These are phyloP conservation scores for Pocillopora grandis DNA, from an alignment of 92 coral and sea anemone genomes.

Conservation along the genomic window DNA sequence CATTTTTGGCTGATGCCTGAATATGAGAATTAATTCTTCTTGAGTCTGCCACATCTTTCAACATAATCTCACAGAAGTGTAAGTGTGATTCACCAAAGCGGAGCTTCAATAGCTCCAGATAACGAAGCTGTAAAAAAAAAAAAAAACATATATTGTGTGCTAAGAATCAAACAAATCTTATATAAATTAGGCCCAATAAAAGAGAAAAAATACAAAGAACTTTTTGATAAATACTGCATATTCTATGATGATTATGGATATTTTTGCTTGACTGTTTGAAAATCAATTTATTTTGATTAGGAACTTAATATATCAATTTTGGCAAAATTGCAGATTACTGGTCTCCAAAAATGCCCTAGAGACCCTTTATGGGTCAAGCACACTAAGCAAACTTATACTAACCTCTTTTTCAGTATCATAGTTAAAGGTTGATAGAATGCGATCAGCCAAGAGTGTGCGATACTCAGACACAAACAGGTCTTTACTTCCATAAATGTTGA, in stretches of 20 bases:
- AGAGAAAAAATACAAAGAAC: neutral
- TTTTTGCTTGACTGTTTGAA: no score
- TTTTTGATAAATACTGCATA: no score
- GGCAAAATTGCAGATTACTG: no score
- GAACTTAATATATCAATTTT: no score
- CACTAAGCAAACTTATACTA: neutral
- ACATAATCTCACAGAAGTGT: conserved; percentile 98
- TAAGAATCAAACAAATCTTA: neutral
- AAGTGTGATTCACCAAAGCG: conserved; percentile 98
- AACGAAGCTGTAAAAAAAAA: conserved; percentile 72
- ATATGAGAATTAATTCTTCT: conserved; percentile 90
- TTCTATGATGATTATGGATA: no score
- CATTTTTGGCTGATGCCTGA: conserved; percentile 52
- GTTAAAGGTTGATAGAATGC: conserved; percentile 85
- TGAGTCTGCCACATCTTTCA: conserved; percentile 96
- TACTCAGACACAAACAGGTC: conserved; percentile 97
- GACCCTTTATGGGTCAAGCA: neutral
- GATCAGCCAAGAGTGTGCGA: conserved; percentile 93
- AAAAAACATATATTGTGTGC: no score
- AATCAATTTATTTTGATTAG: no score
- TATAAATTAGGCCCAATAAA: no score
- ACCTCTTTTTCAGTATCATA: conserved; percentile 98
- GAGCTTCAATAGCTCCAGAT: conserved; percentile 91
- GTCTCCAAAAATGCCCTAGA: neutral
- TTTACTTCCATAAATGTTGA: conserved; percentile 91